Evolutionary conservation across 2,888 invertebrate species (phyloP).

Genomic region (Hirtodrosophila duncani): DNA sequence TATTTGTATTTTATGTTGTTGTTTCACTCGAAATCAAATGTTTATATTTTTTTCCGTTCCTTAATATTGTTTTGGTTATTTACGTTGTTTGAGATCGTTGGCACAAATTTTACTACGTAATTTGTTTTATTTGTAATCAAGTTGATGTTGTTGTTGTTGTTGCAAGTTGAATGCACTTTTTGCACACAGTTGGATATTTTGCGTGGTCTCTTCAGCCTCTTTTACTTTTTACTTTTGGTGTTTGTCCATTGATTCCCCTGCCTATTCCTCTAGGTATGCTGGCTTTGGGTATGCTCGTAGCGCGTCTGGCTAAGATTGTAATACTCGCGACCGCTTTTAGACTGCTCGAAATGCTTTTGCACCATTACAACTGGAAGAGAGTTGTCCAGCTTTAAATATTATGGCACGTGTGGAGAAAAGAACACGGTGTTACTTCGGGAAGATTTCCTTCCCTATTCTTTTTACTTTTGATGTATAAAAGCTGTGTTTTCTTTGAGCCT

Average conservation of each 20-base stretch:
- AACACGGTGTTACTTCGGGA: no score
- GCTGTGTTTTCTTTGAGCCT: no score
- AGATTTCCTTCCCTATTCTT: no score
- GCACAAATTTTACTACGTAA: constrained; percentile 15
- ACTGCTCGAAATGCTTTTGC: constrained; percentile 32
- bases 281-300: constrained; percentile 60
- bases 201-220: background rate
- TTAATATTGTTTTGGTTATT: constrained; percentile 16
- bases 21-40: no score
- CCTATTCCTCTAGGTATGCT: constrained; percentile 35
- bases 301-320: constrained; percentile 30
- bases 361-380: constrained; percentile 57
- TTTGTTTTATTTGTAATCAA: background rate
- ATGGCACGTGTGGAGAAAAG: no score
- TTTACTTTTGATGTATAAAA: no score
- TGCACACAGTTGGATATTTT: background rate
- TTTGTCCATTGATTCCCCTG: background rate
- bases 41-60: constrained; percentile 33
- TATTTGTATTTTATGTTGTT: constrained; percentile 6
- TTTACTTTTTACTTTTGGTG: background rate
- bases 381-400: no score
- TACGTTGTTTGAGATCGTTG: constrained; percentile 34
- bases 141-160: constrained; percentile 12
- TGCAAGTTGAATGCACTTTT: constrained; percentile 58
- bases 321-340: constrained; percentile 45